Evolutionary conservation across 23 tunicate species (phyloP).

Genomic region (Styela plicata): DNA sequence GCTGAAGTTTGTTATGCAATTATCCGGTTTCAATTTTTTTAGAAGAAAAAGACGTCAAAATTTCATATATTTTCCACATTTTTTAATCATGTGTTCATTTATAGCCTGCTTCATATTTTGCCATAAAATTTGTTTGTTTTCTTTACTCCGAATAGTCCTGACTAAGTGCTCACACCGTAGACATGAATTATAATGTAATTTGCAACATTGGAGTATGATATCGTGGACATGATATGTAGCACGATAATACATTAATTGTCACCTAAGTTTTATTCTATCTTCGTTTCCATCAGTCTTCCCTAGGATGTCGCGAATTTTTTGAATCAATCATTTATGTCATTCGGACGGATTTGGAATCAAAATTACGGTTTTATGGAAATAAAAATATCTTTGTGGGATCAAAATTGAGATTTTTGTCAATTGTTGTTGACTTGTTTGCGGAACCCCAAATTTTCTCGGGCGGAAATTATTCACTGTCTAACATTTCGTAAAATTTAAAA

Average conservation of each 20-base stretch:
- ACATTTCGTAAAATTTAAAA: no score
- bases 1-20: no score
- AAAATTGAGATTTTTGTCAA: neutral
- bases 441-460: no score
- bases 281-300: neutral
- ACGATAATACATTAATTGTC: neutral
- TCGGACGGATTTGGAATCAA: neutral
- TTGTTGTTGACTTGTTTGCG: no score
- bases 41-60: no score
- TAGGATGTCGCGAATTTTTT: neutral
- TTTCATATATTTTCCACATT: no score
- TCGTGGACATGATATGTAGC: neutral
- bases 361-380: neutral
- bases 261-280: no score
- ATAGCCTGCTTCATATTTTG: neutral
- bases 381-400: neutral
- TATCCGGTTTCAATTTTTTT: no score
- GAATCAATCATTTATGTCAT: neutral
- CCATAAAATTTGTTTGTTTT: neutral
- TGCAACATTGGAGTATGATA: neutral
- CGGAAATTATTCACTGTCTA: no score
- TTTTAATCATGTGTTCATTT: no score
- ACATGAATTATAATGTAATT: neutral
- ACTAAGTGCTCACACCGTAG: neutral
- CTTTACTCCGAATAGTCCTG: neutral